These are phyloP conservation scores for Drosophila neonasuta DNA, from an alignment of 2,888 invertebrate species.

Conservation along the genomic window DNA sequence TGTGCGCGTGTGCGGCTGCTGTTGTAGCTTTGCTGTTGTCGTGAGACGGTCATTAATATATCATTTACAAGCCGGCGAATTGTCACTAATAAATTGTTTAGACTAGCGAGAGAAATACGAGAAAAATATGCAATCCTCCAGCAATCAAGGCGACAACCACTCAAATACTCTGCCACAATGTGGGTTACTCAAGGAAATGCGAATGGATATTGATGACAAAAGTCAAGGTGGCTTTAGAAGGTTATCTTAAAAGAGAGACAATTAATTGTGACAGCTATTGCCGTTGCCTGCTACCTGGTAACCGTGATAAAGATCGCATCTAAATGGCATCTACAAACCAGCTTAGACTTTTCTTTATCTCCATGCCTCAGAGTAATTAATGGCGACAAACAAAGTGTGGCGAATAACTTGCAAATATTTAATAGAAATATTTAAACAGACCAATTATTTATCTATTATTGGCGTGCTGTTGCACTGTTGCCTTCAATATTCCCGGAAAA, in stretches of 20 bases:
- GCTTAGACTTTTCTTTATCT: neutral
- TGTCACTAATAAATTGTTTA: constrained; percentile 73
- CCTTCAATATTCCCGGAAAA: constrained; percentile 28
- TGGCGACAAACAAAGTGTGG: neutral
- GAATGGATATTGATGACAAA: constrained; percentile 6
- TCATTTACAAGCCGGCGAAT: constrained; percentile 76
- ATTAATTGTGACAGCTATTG: constrained; percentile 11
- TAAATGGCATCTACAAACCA: neutral
- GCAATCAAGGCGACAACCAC: constrained; percentile 27
- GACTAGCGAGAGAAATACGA: constrained; percentile 38
- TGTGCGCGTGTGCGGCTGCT: constrained; percentile 64
- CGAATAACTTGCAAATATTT: neutral
- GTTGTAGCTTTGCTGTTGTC: constrained; percentile 39
- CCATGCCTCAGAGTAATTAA: neutral
- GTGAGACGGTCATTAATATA: constrained; percentile 73
- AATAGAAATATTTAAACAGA: neutral
- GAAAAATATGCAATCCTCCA: constrained; percentile 31
- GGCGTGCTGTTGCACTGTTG: neutral
- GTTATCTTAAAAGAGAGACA: neutral
- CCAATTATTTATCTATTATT: neutral
- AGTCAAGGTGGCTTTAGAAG: constrained; percentile 9
- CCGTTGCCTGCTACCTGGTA: neutral
- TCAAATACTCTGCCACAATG: constrained; percentile 23
- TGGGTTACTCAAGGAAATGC: constrained; percentile 46
- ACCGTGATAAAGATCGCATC: constrained; percentile 7